A percentile compares a stretch with the other conserved stretches of the same genome.
phyloP scores from a whole-genome alignment of 2,888 invertebrate genomes.

The Cybosia mesomella region DNA sequence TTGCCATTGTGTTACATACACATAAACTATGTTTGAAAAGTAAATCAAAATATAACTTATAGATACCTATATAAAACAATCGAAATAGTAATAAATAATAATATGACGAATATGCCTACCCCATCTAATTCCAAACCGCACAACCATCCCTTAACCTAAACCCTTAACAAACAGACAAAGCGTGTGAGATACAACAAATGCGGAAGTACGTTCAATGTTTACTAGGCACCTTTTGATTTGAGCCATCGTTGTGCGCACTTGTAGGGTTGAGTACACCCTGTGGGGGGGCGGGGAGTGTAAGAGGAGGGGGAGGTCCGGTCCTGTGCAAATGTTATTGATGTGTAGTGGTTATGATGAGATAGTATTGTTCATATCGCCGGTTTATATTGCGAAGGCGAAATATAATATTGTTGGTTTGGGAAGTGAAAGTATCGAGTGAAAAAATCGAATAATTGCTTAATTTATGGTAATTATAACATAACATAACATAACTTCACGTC shows the following conservation, averaged over 20 bases:
- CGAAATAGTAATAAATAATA: neutral
- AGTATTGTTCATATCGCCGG: slow-evolving; percentile 65
- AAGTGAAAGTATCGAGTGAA: neutral
- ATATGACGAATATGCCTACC: neutral
- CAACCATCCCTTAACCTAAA: slow-evolving; percentile 26
- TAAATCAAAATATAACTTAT: too few species aligned
- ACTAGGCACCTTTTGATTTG: slow-evolving; percentile 67
- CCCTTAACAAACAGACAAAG: slow-evolving; percentile 29
- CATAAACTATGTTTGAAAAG: too few species aligned
- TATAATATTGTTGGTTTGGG: neutral
- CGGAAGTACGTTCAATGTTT: slow-evolving; percentile 64
- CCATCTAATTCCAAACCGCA: slow-evolving; percentile 26
- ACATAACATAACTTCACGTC: too few species aligned
- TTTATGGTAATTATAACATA: too few species aligned
- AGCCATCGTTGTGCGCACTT: slow-evolving; percentile 68
- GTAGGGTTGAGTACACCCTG: slow-evolving; percentile 38
- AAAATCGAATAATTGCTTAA: neutral
- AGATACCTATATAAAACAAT: neutral
- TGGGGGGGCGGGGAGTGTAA: slow-evolving; percentile 29
- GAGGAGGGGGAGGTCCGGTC: slow-evolving; percentile 47
- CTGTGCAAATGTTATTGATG: slow-evolving; percentile 71
- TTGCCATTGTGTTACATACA: too few species aligned
- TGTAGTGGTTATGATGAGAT: slow-evolving; percentile 61
- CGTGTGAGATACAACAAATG: slow-evolving; percentile 49
- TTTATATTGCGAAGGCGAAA: slow-evolving; percentile 56